These are phyloP conservation scores for Gymnarchus niloticus DNA, from an alignment of 2,113 vertebrate genomes.

Conservation along the genomic window DNA sequence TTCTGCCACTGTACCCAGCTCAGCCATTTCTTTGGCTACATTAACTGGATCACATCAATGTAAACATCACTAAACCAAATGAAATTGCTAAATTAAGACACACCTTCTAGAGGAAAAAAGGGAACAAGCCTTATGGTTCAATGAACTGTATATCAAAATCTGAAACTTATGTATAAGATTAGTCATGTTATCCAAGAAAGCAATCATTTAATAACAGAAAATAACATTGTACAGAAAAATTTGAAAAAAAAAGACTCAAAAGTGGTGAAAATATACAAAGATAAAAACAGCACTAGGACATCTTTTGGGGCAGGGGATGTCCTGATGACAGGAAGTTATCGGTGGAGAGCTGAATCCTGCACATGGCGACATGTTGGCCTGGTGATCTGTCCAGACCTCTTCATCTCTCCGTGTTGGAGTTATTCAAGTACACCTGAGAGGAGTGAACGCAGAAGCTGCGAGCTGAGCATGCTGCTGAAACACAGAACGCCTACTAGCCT, in stretches of 20 bases:
- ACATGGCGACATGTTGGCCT: not conserved
- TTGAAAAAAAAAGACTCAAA: not conserved
- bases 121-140: not conserved
- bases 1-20: not conserved
- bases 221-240: not conserved
- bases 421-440: constrained; percentile 17
- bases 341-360: not conserved
- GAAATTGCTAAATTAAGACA: not conserved
- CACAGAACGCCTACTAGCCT: too few relatives aligned
- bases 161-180: not conserved
- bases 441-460: not conserved
- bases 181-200: not conserved
- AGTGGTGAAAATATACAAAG: constrained; percentile 2
- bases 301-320: not conserved
- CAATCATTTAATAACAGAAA: not conserved
- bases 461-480: not conserved
- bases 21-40: not conserved
- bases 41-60: not conserved
- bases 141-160: not conserved
- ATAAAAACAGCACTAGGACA: not conserved
- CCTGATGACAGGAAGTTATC: not conserved
- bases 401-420: constrained; percentile 22
- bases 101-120: not conserved
- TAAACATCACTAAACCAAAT: not conserved
- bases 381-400: constrained; percentile 1